Evolutionary conservation across 2,113 vertebrate species (phyloP).

Genomic region (Oryzias melastigma): DNA sequence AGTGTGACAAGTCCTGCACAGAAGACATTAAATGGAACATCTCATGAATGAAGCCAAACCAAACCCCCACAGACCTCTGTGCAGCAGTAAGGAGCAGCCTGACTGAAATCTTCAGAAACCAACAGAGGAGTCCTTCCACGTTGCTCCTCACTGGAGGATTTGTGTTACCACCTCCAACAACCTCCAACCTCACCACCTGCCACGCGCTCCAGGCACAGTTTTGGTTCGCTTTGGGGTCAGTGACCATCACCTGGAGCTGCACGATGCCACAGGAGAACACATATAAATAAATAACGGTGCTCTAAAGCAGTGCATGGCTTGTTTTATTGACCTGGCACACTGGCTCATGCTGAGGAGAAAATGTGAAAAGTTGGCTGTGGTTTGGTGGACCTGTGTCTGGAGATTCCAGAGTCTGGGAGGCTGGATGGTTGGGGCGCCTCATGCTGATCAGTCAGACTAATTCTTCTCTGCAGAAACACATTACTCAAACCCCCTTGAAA

Average conservation of each 20-base stretch:
- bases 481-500: constrained; percentile 21
- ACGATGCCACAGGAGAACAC: constrained; percentile 59
- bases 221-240: constrained; percentile 62
- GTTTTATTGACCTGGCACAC: constrained; percentile 53
- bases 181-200: constrained; percentile 58
- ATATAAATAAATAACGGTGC: constrained; percentile 72
- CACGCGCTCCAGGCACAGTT: constrained; percentile 46
- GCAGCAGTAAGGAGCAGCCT: background rate
- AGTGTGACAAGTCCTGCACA: too few species aligned
- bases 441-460: constrained; percentile 13
- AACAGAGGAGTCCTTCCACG: constrained; percentile 22
- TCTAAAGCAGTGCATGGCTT: constrained; percentile 58
- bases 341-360: constrained; percentile 72
- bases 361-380: constrained; percentile 70
- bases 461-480: constrained; percentile 6
- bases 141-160: constrained; percentile 41
- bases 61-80: constrained; percentile 13
- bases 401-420: constrained; percentile 24
- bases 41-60: background rate
- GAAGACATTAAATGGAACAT: too few species aligned
- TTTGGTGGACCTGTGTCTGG: constrained; percentile 34
- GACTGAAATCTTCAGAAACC: background rate
- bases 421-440: background rate
- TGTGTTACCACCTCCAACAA: constrained; percentile 40
- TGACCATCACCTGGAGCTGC: constrained; percentile 56